Base-by-base conservation (phyloP, 2,888 invertebrate species). In the Cheilosia scutellata region DNA sequence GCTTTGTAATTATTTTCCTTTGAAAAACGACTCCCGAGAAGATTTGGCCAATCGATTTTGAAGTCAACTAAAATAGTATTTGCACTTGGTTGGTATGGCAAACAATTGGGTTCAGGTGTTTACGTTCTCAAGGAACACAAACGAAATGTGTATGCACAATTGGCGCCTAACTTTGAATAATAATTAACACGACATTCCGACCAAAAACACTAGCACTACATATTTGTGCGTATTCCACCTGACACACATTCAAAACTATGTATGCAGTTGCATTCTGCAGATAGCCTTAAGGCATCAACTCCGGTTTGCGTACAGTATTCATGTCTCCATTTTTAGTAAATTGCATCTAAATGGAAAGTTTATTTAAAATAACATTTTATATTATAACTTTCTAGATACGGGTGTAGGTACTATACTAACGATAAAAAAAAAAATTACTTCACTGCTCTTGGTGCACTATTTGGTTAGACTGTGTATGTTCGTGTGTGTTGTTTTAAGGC, bases 321-420 rank as follows among this genome's bases (percentile, higher is more conserved):
- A 49, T 65, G 70, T 66, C 16, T 72, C 20, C 25, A n/a, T 31
- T 44, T 47, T 75, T 70, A 51, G 57, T 72, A 53, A 63, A 42
- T 55, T 65, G n/a, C n/a, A n/a, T n/a, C n/a, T n/a, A 42, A 55
- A 44, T 66, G 40, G 70, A 84, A 84, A 80, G 68, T 80, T 70
- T 42, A 13, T 47, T 31, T 27, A 37, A 13, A 62, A 44, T 13
- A 49, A 71, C 57, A 58, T 9, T 13, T 33, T 20, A 40, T 20
- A n/a, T 5, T 57, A 25, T 40, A 11, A 16, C 16, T 51, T 33
- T 27, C 71, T 78, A 62, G n/a, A 49, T 40, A 37, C 5, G 27
- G 13, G 25, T 47, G 6, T 9, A 9, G 29, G 20, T 20, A 1
- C 20, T 20, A 20, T n/a, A 37, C 31, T 51, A 37, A 29, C 6